phyloP scores from a whole-genome alignment of 2,113 vertebrate species.

The Gadus macrocephalus region DNA sequence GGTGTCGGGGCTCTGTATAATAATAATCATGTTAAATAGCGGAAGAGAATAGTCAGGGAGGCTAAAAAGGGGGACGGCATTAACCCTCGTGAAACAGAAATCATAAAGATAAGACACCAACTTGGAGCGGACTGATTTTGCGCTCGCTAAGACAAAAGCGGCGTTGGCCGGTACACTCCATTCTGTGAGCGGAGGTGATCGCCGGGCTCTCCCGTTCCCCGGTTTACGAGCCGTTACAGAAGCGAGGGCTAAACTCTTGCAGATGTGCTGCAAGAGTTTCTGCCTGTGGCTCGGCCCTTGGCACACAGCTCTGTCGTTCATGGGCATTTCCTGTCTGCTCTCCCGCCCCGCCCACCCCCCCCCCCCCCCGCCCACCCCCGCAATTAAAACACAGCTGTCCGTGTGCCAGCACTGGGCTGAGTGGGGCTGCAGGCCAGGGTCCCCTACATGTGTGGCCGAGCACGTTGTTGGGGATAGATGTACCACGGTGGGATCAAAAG shows the following conservation, averaged over 20 bases:
- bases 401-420: conserved; percentile 37
- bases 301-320: conserved; percentile 60
- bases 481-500: too few species aligned
- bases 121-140: not conserved
- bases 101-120: not conserved
- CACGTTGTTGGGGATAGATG: too few species aligned
- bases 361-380: too few species aligned
- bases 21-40: too few species aligned
- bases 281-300: conserved; percentile 35
- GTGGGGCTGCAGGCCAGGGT: conserved; percentile 7
- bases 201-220: conserved; percentile 4
- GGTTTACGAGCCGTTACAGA: conserved; percentile 44
- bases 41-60: not conserved
- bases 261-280: conserved; percentile 61
- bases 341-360: conserved; percentile 22
- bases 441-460: not conserved
- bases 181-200: conserved; percentile 32
- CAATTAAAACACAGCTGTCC: conserved; percentile 57
- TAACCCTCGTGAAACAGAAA: not conserved
- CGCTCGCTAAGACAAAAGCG: not conserved
- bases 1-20: too few species aligned
- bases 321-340: conserved; percentile 70
- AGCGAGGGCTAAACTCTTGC: conserved; percentile 67
- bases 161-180: not conserved
- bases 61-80: not conserved